Percentiles rank a stretch among this genome's conserved stretches.
Conservation (phyloP, 2,113 vertebrate species). For the Corvus moneduloides region DNA sequence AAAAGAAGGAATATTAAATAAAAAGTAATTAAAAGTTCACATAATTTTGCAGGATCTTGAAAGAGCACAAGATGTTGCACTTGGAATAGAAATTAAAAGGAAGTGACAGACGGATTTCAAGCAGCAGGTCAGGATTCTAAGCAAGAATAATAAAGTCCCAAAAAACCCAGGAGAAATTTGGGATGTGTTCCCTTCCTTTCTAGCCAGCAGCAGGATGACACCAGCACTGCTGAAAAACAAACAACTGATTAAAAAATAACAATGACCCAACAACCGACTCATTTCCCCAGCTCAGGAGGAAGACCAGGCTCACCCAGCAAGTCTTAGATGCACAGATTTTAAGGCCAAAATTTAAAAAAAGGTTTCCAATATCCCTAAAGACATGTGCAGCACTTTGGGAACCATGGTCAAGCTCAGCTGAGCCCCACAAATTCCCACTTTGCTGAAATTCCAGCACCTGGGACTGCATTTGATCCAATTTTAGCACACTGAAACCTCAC, state of each 20-base stretch:
- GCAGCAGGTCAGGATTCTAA: not conserved
- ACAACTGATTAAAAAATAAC: fast-evolving
- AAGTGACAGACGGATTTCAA: not conserved
- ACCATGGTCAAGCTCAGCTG: fast-evolving
- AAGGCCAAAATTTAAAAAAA: not conserved
- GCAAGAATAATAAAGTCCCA: not conserved
- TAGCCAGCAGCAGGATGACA: not conserved
- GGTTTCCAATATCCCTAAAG: not conserved
- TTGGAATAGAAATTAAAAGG: fast-evolving
- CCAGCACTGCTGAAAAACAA: not conserved
- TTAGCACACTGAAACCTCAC: not conserved
- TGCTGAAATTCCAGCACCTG: not conserved
- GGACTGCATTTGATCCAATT: not conserved
- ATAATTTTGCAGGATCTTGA: not conserved
- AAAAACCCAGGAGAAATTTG: not conserved
- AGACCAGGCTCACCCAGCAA: not conserved
- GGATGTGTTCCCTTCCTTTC: not conserved
- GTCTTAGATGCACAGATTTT: fast-evolving
- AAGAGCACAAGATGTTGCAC: not conserved
- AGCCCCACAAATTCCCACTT: not conserved
- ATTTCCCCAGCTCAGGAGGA: not conserved
- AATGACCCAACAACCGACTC: fast-evolving
- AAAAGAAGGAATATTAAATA: not conserved
- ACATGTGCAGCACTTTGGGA: not conserved
- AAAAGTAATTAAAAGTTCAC: not conserved